Conservation (phyloP, 2,888 invertebrate genomes). For the Apodemia mormo region DNA sequence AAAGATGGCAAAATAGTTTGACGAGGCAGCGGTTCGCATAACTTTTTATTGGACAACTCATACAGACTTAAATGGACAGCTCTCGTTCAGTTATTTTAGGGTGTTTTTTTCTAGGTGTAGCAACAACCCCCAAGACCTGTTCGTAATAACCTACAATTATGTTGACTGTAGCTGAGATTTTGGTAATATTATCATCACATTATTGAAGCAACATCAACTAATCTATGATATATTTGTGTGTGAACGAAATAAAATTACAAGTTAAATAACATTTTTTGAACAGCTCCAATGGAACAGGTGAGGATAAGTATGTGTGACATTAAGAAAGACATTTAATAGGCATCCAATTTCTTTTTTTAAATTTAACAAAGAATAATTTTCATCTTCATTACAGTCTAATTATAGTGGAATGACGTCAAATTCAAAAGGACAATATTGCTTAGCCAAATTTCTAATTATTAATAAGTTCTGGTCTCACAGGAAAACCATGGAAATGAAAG, state of each 20-base stretch:
- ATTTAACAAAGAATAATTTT: constrained; percentile 49
- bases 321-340: constrained; percentile 55
- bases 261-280: constrained; percentile 80
- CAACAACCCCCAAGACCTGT: constrained; percentile 62
- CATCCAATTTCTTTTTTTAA: constrained; percentile 43
- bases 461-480: constrained; percentile 66
- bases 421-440: constrained; percentile 46
- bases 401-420: constrained; percentile 51
- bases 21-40: constrained; percentile 50
- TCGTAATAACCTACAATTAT: constrained; percentile 58
- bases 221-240: constrained; percentile 77
- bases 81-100: constrained; percentile 71
- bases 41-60: constrained; percentile 48
- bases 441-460: constrained; percentile 34
- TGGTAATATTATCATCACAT: constrained; percentile 78
- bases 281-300: constrained; percentile 79
- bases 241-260: constrained; percentile 73
- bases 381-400: constrained; percentile 48
- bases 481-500: constrained; percentile 90
- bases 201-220: constrained; percentile 72
- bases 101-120: constrained; percentile 81
- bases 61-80: constrained; percentile 49
- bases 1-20: constrained; percentile 54
- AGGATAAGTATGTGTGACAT: constrained; percentile 77
- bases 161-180: constrained; percentile 69